Evolutionary conservation across 2,797 vertebrate genomes (phyloP), one percentile per base, ranked within the genome.

Genomic region (Urophycis tenuis): DNA sequence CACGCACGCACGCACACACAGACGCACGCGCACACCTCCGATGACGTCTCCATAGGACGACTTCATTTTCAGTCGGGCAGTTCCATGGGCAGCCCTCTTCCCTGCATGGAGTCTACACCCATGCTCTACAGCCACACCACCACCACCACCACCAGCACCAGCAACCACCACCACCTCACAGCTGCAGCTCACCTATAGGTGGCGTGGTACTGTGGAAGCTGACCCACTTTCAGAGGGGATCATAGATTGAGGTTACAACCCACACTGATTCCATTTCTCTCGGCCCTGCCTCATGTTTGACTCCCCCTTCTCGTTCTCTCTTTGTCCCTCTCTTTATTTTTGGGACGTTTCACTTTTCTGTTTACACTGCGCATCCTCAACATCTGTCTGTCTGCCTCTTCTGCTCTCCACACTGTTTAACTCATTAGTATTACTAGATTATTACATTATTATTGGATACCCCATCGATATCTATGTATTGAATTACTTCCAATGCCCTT

Each of bases 141-240:
- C 74, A 81, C 75, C 74, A 81, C 75, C 36, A n/a, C 34, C 67
- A 79, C 35, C 74, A 81, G 74, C 35, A 2, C 41, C 77, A 33
- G n/a, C n/a, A n/a, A n/a, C 31, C 11, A 9, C 64, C 36, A n/a
- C 35, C 67, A 79, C 35, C 72, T 80, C 76, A 79, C 82, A 80
- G 81, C 76, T 10, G 8, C 64, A 49, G 41, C 41, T 49, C 41
- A 19, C 41, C 41, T 49, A 49, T 49, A 19, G 41, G 1, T 39
- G 34, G 60, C 30, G 64, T 69, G 67, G 74, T 9, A 19, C 78
- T 82, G 80, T 35, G 70, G 60, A n/a, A 72, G 11, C 22, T 19
- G 71, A 72, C 84, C 84, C 73, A 82, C 75, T 30, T 72, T 76
- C 39, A 75, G 33, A 76, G 76, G 78, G 25, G 79, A 72, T 11